phyloP scores from a whole-genome alignment of 2,888 invertebrate genomes.

The Lepas anatifera region DNA sequence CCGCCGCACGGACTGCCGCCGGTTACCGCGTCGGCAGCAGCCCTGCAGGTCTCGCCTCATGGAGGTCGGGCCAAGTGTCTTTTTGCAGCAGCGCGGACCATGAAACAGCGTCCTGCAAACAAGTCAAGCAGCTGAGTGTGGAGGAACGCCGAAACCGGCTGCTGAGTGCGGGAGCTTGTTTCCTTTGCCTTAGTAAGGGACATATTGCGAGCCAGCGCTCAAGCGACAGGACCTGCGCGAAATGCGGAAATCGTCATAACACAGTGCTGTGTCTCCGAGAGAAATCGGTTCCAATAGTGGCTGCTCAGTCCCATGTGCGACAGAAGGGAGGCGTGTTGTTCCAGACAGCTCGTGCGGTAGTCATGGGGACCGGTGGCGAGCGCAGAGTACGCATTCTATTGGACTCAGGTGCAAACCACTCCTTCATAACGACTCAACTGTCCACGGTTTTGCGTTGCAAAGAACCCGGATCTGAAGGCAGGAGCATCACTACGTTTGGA shows the following conservation, averaged over 20 bases:
- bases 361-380: not conserved
- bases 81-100: not conserved
- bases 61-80: too few species aligned
- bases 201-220: too few species aligned
- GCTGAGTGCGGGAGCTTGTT: not conserved
- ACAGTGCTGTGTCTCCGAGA: not conserved
- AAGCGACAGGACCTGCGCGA: not conserved
- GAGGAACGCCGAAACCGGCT: too few species aligned
- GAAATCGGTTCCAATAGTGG: not conserved
- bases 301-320: not conserved
- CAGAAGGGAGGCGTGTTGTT: not conserved
- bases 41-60: too few species aligned
- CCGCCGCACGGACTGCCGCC: too few species aligned
- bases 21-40: too few species aligned
- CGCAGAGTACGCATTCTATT: not conserved
- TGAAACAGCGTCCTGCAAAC: too few species aligned
- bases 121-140: too few species aligned
- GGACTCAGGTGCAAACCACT: too few species aligned
- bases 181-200: not conserved
- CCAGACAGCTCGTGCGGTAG: not conserved
- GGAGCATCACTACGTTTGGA: not conserved
- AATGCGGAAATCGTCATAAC: not conserved
- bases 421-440: not conserved
- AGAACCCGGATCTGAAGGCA: not conserved
- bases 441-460: not conserved